Percentiles rank a stretch among this genome's conserved stretches.
These are phyloP conservation scores for Macquaria ambigua DNA, from an alignment of 2,113 vertebrate genomes.

Conservation along the genomic window DNA sequence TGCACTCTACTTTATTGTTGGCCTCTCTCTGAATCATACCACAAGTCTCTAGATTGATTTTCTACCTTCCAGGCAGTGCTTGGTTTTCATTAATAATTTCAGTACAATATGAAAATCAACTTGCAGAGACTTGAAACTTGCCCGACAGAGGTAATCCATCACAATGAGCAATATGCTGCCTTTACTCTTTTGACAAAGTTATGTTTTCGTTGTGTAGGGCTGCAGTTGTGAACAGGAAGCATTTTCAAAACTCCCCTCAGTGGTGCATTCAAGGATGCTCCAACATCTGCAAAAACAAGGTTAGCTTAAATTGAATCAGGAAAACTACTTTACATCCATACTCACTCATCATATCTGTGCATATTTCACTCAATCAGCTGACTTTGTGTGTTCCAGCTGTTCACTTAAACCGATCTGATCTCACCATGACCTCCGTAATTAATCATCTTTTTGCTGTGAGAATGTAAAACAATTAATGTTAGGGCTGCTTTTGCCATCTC, in stretches of 20 bases:
- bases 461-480: neutral
- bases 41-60: constrained; percentile 48
- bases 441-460: neutral
- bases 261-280: constrained; percentile 4
- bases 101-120: constrained; percentile 35
- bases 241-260: neutral
- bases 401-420: neutral
- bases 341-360: neutral
- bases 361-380: neutral
- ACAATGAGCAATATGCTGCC: constrained; percentile 42
- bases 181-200: constrained; percentile 30
- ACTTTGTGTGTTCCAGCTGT: neutral
- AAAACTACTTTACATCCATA: neutral
- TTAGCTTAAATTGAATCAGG: neutral
- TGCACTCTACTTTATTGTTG: constrained; percentile 7
- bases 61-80: constrained; percentile 49
- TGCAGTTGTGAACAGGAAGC: constrained; percentile 3
- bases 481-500: neutral
- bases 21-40: constrained; percentile 16
- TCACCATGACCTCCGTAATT: neutral
- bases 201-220: neutral
- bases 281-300: neutral
- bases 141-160: constrained; percentile 60
- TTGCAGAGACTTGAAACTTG: constrained; percentile 39
- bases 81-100: constrained; percentile 57